Conservation (phyloP, 1,140 invertebrate species). For the Alviniconcha marisindica region DNA sequence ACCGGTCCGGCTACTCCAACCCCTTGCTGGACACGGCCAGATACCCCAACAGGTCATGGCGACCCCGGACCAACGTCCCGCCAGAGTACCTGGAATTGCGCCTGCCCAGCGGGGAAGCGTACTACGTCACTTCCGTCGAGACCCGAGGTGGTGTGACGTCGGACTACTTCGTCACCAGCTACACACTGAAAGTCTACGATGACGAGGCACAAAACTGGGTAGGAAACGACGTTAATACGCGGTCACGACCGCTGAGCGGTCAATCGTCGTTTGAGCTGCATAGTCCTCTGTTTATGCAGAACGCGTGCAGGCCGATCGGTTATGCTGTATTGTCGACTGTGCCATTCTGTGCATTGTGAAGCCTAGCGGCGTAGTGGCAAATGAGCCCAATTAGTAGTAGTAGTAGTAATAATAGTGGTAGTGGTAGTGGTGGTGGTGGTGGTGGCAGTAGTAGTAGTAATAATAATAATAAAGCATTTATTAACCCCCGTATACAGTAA, state of each 20-base stretch:
- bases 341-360: no score
- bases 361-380: no score
- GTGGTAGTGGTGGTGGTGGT: no score
- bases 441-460: no score
- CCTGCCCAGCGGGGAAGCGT: not conserved
- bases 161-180: constrained; percentile 6
- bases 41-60: not conserved
- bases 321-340: not conserved
- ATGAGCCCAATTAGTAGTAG: no score
- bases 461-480: no score
- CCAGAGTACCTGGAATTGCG: constrained; percentile 25
- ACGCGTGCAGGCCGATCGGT: not conserved
- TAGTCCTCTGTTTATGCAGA: no score
- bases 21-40: not conserved
- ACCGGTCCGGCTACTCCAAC: not conserved
- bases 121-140: constrained; percentile 35
- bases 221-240: not conserved
- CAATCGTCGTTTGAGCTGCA: no score
- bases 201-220: constrained; percentile 28
- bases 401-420: no score
- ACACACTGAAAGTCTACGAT: constrained; percentile 22
- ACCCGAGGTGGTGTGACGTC: constrained; percentile 16
- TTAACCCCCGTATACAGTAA: no score
- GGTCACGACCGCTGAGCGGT: no score
- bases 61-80: not conserved